phyloP scores from a whole-genome alignment of 2,113 vertebrate genomes.

The Ancistrus triradiatus region DNA sequence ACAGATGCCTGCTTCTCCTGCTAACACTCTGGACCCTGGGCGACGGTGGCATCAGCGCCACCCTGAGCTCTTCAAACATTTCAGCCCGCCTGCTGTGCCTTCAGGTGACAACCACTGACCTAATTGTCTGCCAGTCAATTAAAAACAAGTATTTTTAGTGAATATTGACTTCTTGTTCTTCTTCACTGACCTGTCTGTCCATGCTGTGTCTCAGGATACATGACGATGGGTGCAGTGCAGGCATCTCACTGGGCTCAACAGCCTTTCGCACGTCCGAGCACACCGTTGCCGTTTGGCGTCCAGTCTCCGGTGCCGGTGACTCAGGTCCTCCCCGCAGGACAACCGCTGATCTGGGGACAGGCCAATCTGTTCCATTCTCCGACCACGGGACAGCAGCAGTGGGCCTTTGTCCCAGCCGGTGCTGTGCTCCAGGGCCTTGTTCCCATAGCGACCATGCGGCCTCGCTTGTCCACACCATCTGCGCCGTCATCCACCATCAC shows the following conservation, averaged over 20 bases:
- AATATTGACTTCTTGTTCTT: background rate
- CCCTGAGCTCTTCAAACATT: slow-evolving; percentile 87
- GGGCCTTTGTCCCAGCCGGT: slow-evolving; percentile 93
- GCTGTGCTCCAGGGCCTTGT: slow-evolving; percentile 92
- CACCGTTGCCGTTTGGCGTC: slow-evolving; percentile 83
- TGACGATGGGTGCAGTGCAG: slow-evolving; percentile 95
- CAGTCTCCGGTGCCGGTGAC: slow-evolving; percentile 73
- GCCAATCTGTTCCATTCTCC: slow-evolving; percentile 83
- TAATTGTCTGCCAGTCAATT: no score
- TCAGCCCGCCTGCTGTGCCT: slow-evolving; percentile 89
- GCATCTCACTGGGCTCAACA: slow-evolving; percentile 97
- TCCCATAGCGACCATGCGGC: slow-evolving; percentile 81
- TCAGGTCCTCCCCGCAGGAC: slow-evolving; percentile 93
- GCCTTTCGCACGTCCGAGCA: slow-evolving; percentile 79
- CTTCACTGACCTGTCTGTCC: background rate
- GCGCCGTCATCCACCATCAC: slow-evolving; percentile 76
- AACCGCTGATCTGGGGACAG: slow-evolving; percentile 93
- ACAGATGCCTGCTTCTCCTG: slow-evolving; percentile 97
- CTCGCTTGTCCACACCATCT: slow-evolving; percentile 77
- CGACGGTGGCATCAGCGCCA: slow-evolving; percentile 78
- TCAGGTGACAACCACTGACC: slow-evolving; percentile 74
- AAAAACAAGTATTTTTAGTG: no score
- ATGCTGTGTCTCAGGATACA: slow-evolving; percentile 77
- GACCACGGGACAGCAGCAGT: slow-evolving; percentile 84
- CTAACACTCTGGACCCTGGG: slow-evolving; percentile 93